Evolutionary conservation across 1,140 invertebrate species (phyloP).

Genomic region (Bombus soroeensis): DNA sequence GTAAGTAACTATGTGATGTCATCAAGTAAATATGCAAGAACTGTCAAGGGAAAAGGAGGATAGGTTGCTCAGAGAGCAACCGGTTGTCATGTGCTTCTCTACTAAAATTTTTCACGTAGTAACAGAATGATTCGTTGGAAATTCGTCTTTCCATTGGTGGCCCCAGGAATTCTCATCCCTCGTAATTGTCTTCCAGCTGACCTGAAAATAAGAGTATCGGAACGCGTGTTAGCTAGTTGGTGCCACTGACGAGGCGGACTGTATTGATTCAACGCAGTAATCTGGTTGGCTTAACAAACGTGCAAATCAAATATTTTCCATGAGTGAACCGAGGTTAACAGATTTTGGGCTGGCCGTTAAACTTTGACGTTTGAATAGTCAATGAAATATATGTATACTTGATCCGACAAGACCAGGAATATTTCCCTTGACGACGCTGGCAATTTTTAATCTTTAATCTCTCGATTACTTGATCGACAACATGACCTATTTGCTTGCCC

Average conservation of each 20-base stretch:
- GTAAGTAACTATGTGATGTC: conserved; percentile 60
- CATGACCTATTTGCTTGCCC: conserved; percentile 8
- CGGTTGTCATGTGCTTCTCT: conserved; percentile 27
- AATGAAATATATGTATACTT: not conserved
- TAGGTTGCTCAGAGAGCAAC: not conserved
- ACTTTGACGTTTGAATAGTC: not conserved
- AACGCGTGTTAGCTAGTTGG: conserved; percentile 33
- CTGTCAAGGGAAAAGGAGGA: conserved; percentile 29
- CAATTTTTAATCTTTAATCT: not conserved
- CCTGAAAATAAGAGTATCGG: conserved; percentile 41
- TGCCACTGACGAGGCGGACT: conserved; percentile 49
- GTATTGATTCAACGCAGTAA: conserved; percentile 64
- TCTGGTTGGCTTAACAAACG: conserved; percentile 53
- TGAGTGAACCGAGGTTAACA: not conserved
- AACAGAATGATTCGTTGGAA: not conserved
- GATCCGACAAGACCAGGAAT: not conserved
- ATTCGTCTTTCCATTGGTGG: conserved; percentile 11
- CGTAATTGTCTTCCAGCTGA: conserved; percentile 14
- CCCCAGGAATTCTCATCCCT: not conserved
- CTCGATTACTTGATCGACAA: not conserved
- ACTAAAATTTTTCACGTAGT: not conserved
- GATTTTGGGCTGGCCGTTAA: not conserved
- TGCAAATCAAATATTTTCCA: conserved; percentile 46
- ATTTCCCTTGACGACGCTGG: not conserved
- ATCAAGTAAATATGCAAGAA: conserved; percentile 57